Evolutionary conservation across 2,113 vertebrate species (phyloP).

Genomic region (Chlamydotis undulata): DNA sequence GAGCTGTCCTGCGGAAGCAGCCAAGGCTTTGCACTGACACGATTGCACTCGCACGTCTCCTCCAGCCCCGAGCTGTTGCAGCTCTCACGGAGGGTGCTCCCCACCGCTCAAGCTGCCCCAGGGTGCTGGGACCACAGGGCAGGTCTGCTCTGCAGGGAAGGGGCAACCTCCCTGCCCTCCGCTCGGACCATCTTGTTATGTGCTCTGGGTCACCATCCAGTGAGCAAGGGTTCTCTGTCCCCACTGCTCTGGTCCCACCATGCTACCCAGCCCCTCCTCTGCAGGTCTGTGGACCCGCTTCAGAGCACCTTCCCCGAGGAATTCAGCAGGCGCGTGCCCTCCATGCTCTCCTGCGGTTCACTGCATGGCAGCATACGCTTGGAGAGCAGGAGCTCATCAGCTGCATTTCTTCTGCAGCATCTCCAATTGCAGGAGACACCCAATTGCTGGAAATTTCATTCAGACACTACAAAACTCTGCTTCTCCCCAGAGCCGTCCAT

Average conservation of each 20-base stretch:
- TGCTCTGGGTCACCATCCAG: not conserved
- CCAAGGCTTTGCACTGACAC: not conserved
- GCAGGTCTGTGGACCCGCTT: not conserved
- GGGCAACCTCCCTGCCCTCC: not conserved
- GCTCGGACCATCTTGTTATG: fast-evolving
- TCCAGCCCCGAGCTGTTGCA: not conserved
- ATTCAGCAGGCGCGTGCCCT: not conserved
- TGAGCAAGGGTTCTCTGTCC: not conserved
- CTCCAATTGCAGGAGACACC: not conserved
- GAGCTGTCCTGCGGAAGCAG: not conserved
- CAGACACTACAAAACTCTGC: not conserved
- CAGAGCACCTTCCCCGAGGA: fast-evolving
- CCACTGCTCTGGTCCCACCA: not conserved
- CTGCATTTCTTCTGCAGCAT: not conserved
- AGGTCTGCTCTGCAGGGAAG: not conserved
- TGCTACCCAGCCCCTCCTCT: not conserved
- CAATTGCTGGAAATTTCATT: not conserved
- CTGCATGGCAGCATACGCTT: fast-evolving
- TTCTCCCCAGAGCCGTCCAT: not conserved
- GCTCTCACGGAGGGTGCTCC: not conserved
- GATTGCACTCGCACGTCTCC: not conserved
- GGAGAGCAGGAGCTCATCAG: not conserved
- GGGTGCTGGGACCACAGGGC: fast-evolving
- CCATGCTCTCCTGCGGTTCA: fast-evolving
- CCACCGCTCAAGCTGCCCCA: fast-evolving